These are phyloP conservation scores for Melikaiella ostensackeni DNA, from an alignment of 2,888 invertebrate genomes.

Conservation along the genomic window DNA sequence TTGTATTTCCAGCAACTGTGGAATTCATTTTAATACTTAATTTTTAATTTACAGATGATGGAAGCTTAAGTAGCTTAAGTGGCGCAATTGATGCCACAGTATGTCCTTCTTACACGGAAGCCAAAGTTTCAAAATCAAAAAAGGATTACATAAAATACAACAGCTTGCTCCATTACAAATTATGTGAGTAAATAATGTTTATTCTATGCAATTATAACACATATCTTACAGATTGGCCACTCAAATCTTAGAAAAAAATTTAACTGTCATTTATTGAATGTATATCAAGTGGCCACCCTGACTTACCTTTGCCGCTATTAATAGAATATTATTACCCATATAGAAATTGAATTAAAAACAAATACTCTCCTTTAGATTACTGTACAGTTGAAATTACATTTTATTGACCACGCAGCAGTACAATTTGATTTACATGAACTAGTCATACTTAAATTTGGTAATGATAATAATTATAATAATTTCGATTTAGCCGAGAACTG, in stretches of 20 bases:
- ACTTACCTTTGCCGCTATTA: neutral
- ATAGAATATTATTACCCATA: neutral
- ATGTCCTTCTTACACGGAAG: constrained; percentile 68
- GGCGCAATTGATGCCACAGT: constrained; percentile 69
- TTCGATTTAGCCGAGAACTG: constrained; percentile 12
- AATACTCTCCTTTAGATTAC: neutral
- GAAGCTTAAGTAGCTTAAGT: constrained; percentile 70
- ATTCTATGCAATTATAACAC: neutral
- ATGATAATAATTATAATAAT: constrained; percentile 17
- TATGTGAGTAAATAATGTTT: constrained; percentile 64
- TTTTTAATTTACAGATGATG: constrained; percentile 61
- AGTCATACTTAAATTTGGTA: constrained; percentile 12
- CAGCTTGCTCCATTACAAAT: constrained; percentile 74
- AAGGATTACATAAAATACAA: constrained; percentile 72
- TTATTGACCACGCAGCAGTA: constrained; percentile 40
- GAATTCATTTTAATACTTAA: neutral
- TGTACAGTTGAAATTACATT: constrained; percentile 20
- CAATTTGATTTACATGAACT: constrained; percentile 40
- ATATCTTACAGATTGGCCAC: too few relatives aligned
- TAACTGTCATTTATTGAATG: too few relatives aligned
- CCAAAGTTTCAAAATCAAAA: constrained; percentile 65
- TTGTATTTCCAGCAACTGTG: neutral
- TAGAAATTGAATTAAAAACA: neutral
- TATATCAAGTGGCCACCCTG: too few relatives aligned
- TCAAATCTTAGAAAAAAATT: too few relatives aligned